Evolutionary conservation across 1,140 invertebrate genomes (phyloP).

Genomic region (Mycetomoellerius zeteki): DNA sequence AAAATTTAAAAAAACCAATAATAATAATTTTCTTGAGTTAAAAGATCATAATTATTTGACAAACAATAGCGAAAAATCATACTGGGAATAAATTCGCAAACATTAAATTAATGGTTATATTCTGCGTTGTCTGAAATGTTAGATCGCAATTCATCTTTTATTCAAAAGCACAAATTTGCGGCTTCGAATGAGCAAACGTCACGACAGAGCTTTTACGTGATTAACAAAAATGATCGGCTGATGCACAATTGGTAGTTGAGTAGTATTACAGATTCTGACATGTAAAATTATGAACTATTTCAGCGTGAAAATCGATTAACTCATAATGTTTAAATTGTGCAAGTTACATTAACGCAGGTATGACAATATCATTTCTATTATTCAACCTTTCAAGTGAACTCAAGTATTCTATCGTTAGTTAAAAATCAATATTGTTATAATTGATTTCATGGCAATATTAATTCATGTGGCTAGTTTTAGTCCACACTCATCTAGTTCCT

Average conservation of each 20-base stretch:
- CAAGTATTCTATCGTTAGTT: background rate
- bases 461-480: background rate
- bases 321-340: background rate
- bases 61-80: background rate
- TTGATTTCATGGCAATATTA: slow-evolving; percentile 5
- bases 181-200: background rate
- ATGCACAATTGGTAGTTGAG: background rate
- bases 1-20: background rate
- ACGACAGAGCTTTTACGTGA: slow-evolving; percentile 27
- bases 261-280: slow-evolving; percentile 3
- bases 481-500: background rate
- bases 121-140: slow-evolving; percentile 13
- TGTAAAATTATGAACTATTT: slow-evolving; percentile 25
- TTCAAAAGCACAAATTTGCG: slow-evolving; percentile 37
- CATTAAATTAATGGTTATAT: slow-evolving; percentile 27
- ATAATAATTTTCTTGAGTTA: background rate
- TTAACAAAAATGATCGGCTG: slow-evolving; percentile 33
- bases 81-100: slow-evolving; percentile 18
- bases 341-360: background rate
- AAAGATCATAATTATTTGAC: background rate
- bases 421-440: slow-evolving; percentile 16
- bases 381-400: background rate
- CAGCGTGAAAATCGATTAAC: background rate
- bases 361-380: background rate
- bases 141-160: slow-evolving; percentile 34